Percentiles rank a stretch among this genome's conserved stretches.
These are phyloP conservation scores for Molorchus minor DNA, from an alignment of 2,888 invertebrate genomes.

Conservation along the genomic window DNA sequence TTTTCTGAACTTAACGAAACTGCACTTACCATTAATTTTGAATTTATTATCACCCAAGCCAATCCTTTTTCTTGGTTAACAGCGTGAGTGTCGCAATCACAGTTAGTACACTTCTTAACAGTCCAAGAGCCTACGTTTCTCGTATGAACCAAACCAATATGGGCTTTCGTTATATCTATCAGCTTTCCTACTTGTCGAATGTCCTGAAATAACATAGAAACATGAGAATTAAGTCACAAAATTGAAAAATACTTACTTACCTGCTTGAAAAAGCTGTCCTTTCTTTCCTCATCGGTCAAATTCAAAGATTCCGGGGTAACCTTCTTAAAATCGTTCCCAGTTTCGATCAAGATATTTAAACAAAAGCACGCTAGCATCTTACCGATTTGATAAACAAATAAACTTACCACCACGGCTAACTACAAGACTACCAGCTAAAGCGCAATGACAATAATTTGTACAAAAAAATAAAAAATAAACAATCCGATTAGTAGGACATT, in stretches of 20 bases:
- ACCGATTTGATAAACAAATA: not conserved
- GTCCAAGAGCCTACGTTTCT: slow-evolving; percentile 70
- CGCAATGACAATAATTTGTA: not conserved
- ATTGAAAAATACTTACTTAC: too few species aligned
- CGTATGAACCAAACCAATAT: slow-evolving; percentile 68
- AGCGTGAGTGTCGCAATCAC: slow-evolving; percentile 72
- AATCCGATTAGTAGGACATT: slow-evolving; percentile 8
- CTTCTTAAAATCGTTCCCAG: slow-evolving; percentile 67
- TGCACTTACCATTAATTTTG: slow-evolving; percentile 68
- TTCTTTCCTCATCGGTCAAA: slow-evolving; percentile 68
- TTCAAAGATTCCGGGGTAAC: slow-evolving; percentile 68
- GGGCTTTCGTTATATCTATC: slow-evolving; percentile 66
- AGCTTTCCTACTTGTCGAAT: slow-evolving; percentile 65
- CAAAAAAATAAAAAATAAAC: slow-evolving; percentile 14
- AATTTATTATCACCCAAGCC: slow-evolving; percentile 66
- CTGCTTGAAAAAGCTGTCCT: slow-evolving; percentile 74
- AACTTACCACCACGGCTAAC: too few species aligned
- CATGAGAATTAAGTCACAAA: slow-evolving; percentile 1
- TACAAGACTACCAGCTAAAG: too few species aligned
- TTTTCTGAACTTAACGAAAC: not conserved
- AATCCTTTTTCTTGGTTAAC: slow-evolving; percentile 67
- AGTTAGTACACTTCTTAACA: slow-evolving; percentile 72
- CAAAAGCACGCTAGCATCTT: slow-evolving; percentile 79
- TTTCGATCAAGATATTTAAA: slow-evolving; percentile 75
- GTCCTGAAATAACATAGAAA: slow-evolving; percentile 61